Evolutionary conservation across 2,888 invertebrate genomes (phyloP), one percentile per base, ranked within the genome.

Genomic region (Trichacis sp.): DNA sequence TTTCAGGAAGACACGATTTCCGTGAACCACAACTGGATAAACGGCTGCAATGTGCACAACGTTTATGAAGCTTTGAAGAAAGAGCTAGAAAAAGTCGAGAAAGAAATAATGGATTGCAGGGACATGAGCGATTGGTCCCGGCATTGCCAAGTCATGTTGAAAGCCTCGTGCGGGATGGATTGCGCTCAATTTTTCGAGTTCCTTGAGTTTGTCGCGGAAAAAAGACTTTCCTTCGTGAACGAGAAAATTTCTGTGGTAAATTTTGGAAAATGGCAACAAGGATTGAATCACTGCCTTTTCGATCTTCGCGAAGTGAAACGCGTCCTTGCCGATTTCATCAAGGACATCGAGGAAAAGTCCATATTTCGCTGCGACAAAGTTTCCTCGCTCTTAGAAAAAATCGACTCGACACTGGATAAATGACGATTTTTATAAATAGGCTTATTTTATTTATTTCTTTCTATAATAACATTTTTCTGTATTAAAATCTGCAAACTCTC

Each of bases 11-110:
- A 97, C 80, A 96, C 97, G 24, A 93, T 98, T 77, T 98, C 98
- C 0, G 89, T 99, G 46, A 99, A 99, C 85, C 98, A 98, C 83
- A 99, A 99, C 83, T 98, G 97, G 95, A 89, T 97, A 59, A 98
- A 98, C 87, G 94, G 91, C 0, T 93, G 94, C 77, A 98, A 97
- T 80, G 87, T 97, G 65, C 82, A 87, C 58, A 83, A 85, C 42
- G 90, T 95, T 75, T 96, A 93, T 93, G 75, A 85, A 0, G 89
- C 91, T 46, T 84, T 98, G 46, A 86, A 87, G 66, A 83, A 84
- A 20, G 89, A 89, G 76, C 86, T 95, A 60, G 53, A 79, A 30
- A 88, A 88, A 52, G 94, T 96, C 1, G 88, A 92, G 85, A 86
- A 87, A 67, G 95, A 96, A 86, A 93, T 97, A 59, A 85, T 87